A percentile compares a stretch with the other conserved stretches of the same genome.
phyloP scores from a whole-genome alignment of 2,797 vertebrate species.

The Sebastes variabilis region DNA sequence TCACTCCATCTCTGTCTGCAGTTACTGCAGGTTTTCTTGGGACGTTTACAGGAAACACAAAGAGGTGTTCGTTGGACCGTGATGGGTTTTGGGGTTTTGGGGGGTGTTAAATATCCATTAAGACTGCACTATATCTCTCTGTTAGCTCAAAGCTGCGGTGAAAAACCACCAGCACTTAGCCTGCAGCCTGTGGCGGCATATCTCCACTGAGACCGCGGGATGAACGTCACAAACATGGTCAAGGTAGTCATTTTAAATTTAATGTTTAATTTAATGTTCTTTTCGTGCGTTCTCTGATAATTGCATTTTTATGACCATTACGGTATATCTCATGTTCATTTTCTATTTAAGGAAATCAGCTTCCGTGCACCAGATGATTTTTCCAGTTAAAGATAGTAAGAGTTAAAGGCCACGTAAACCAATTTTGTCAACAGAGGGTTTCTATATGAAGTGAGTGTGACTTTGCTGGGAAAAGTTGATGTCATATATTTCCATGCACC shows the following conservation, averaged over 20 bases:
- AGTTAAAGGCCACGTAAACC: not conserved
- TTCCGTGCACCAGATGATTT: not conserved
- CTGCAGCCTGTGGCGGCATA: conserved; percentile 16
- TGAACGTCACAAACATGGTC: not conserved
- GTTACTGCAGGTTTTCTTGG: not conserved
- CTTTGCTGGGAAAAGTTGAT: not conserved
- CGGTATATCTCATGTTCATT: no score
- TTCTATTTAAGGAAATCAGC: not conserved
- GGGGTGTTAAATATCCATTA: conserved; percentile 59
- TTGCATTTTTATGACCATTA: conserved; percentile 33
- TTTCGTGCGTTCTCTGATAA: not conserved
- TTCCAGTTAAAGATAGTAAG: not conserved
- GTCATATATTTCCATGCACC: not conserved
- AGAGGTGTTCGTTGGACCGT: conserved; percentile 24
- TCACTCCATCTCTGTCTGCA: not conserved
- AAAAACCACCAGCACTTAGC: conserved; percentile 52
- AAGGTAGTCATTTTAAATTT: not conserved
- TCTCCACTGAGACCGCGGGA: conserved; percentile 13
- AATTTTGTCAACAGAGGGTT: not conserved
- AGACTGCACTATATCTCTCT: conserved; percentile 16
- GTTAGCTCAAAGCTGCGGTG: conserved; percentile 25
- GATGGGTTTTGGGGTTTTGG: conserved; percentile 32
- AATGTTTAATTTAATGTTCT: not conserved
- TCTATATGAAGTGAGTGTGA: not conserved
- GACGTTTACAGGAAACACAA: conserved; percentile 45